Conservation (phyloP, 2,797 vertebrate genomes). For the Malacoraja senta region DNA sequence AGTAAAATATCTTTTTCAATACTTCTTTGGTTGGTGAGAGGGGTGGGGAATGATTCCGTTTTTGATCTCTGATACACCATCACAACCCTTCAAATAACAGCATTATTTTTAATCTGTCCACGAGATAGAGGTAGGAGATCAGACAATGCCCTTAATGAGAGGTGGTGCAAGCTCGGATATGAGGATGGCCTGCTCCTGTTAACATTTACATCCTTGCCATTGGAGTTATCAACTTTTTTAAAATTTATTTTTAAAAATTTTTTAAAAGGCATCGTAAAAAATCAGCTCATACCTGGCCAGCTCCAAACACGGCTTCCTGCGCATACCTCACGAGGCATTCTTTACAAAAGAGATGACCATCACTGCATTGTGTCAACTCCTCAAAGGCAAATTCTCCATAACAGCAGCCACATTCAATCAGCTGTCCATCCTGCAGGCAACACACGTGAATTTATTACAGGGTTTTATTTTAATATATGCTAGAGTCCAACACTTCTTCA, state of each 20-base stretch:
- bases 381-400: constrained; percentile 91
- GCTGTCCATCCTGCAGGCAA: constrained; percentile 77
- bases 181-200: neutral
- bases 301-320: constrained; percentile 92
- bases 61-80: neutral
- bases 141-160: too few relatives aligned
- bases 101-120: neutral
- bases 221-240: neutral
- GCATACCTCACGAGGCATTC: constrained; percentile 95
- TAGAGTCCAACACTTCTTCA: neutral
- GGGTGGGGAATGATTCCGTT: too few relatives aligned
- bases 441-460: constrained; percentile 3
- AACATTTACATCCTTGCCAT: neutral
- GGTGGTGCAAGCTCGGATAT: too few relatives aligned
- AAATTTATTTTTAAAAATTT: too few relatives aligned
- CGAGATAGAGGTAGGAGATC: too few relatives aligned
- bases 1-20: too few relatives aligned
- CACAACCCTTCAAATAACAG: neutral
- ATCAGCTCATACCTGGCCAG: constrained; percentile 73
- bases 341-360: constrained; percentile 95
- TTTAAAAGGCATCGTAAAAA: neutral
- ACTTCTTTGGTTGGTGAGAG: too few relatives aligned
- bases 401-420: constrained; percentile 95
- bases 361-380: constrained; percentile 89
- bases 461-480: neutral